Evolutionary conservation across 2,888 invertebrate genomes (phyloP).

Genomic region (Cheilosia vernalis): DNA sequence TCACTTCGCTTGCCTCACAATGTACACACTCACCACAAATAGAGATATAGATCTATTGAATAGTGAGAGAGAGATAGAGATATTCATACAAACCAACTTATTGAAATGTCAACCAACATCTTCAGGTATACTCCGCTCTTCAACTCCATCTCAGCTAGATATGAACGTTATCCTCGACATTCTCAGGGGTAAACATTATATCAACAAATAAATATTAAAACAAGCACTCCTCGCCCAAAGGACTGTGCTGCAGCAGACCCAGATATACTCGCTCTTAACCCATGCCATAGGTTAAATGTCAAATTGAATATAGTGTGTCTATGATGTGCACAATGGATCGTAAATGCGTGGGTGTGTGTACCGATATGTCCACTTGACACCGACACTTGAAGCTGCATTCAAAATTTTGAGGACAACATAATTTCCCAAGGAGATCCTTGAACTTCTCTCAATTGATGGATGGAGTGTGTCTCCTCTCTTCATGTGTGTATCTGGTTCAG

Average conservation of each 20-base stretch:
- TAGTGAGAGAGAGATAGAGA: slow-evolving; percentile 18
- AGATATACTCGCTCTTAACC: slow-evolving; percentile 12
- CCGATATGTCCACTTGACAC: slow-evolving; percentile 52
- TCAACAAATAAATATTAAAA: slow-evolving; percentile 71
- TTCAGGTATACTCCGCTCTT: slow-evolving; percentile 12
- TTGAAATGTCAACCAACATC: slow-evolving; percentile 69
- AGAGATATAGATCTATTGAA: not conserved
- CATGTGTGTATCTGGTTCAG: slow-evolving; percentile 9
- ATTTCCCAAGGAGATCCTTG: slow-evolving; percentile 45
- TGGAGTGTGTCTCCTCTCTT: not conserved
- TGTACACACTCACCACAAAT: not conserved
- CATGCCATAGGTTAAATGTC: slow-evolving; percentile 48
- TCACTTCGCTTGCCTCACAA: not conserved
- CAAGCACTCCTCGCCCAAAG: slow-evolving; percentile 36
- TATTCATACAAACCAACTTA: slow-evolving; percentile 49
- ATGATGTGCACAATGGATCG: not conserved
- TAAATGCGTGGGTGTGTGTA: slow-evolving; percentile 1
- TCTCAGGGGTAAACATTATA: slow-evolving; percentile 58
- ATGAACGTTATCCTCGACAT: slow-evolving; percentile 58
- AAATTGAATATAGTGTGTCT: slow-evolving; percentile 27
- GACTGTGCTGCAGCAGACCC: not conserved
- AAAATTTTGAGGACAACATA: slow-evolving; percentile 51
- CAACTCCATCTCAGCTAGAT: slow-evolving; percentile 29
- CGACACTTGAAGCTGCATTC: slow-evolving; percentile 64
- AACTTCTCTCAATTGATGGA: slow-evolving; percentile 33